These are phyloP conservation scores for Pandemis cinnamomeana DNA, from an alignment of 2,888 invertebrate species.

Conservation along the genomic window DNA sequence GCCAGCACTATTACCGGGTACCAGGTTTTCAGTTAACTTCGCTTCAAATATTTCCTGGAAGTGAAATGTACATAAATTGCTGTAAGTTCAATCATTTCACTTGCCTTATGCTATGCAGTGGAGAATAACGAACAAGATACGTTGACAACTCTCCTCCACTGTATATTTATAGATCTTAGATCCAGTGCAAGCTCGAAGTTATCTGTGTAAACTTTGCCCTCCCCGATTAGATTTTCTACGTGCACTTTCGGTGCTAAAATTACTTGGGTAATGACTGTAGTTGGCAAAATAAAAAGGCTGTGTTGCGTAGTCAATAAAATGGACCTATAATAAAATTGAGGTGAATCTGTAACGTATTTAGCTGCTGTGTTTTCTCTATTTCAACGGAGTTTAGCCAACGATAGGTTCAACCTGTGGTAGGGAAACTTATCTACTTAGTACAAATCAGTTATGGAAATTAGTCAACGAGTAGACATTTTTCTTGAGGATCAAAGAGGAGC, in stretches of 20 bases:
- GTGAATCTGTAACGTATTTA: too few species aligned
- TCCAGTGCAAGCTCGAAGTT: conserved; percentile 12
- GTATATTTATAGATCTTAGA: conserved; percentile 3
- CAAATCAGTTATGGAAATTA: too few species aligned
- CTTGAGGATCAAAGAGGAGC: too few species aligned
- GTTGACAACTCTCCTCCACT: neutral
- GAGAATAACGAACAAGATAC: neutral
- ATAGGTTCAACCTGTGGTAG: too few species aligned
- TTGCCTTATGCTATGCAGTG: neutral
- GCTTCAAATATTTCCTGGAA: neutral
- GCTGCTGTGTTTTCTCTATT: too few species aligned
- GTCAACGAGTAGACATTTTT: too few species aligned
- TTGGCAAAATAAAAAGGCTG: neutral
- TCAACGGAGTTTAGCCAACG: too few species aligned
- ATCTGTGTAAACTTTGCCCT: conserved; percentile 28
- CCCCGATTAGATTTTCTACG: conserved; percentile 22
- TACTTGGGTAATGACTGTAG: neutral
- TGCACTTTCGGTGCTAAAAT: neutral
- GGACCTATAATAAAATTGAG: too few species aligned
- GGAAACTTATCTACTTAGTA: too few species aligned
- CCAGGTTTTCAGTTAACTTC: neutral
- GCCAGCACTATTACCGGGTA: neutral
- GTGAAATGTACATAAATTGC: neutral
- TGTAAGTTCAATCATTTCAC: neutral
- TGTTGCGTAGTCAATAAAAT: too few species aligned